Evolutionary conservation across 1,140 invertebrate genomes (phyloP).

Genomic region (Procambarus clarkii): DNA sequence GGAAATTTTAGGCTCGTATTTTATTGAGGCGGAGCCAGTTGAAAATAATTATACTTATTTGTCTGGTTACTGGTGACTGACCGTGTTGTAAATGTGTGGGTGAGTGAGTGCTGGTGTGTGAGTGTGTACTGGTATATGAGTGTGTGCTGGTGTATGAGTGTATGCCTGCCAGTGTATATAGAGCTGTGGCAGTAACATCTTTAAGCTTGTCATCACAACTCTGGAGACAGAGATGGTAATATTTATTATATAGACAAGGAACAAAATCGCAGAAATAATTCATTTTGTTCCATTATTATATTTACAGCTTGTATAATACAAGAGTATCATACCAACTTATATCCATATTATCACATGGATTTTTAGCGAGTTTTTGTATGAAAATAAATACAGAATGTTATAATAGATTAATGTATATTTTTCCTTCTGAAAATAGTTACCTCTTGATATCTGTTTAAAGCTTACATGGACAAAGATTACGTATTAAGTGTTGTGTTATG

Average conservation of each 20-base stretch:
- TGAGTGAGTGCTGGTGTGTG: neutral
- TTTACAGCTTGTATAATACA: neutral
- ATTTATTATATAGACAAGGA: neutral
- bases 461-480: neutral
- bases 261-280: neutral
- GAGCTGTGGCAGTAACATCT: neutral
- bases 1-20: too few relatives aligned
- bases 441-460: neutral
- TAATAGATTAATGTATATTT: constrained; percentile 19
- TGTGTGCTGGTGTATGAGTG: neutral
- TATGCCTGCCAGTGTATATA: neutral
- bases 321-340: neutral
- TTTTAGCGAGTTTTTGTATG: constrained; percentile 18
- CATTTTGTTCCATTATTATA: neutral
- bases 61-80: neutral
- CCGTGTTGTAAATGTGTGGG: neutral
- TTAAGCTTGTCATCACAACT: neutral
- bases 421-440: constrained; percentile 16
- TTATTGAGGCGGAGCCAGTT: too few relatives aligned
- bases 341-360: constrained; percentile 12
- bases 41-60: too few relatives aligned
- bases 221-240: neutral
- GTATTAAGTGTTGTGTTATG: constrained; percentile 19
- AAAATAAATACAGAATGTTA: neutral
- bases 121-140: neutral